Base-by-base conservation (phyloP, 2,113 vertebrate genomes). In the Cromileptes altivelis region DNA sequence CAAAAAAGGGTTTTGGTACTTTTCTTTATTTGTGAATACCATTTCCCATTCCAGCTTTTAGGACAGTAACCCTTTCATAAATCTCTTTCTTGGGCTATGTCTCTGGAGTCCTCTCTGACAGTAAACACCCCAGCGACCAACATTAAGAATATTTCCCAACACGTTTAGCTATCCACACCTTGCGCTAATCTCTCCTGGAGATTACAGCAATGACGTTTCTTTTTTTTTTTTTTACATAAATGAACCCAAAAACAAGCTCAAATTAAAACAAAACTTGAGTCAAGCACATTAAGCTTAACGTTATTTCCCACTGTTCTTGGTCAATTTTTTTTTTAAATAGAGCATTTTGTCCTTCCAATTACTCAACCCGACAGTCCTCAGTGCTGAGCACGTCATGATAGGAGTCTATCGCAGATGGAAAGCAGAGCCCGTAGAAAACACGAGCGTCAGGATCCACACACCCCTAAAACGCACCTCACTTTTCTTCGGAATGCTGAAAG, bases 131-230 rank as follows among this genome's bases (percentile, higher is more conserved):
- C 37, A 52, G 78, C 3, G 49, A 50, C 78, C 57, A 69, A 58
- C 55, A 62, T 84, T 61, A 85, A 57, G 21, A 64, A 80, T 47
- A 76, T 85, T 72, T 88, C 78, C 72, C 70, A 60, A 86, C 56
- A 62, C 23, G 58, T 72, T 56, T 52, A 75, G 23, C 57, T 12
- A 53, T 79, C 71, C 74, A 47, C 75, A 84, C 70, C 27, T 62
- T 67, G 50, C 18, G 23, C 71, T 71, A 19, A 94, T 94, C 94
- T 95, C 93, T 89, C 93, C 93, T 81, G 90, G 93, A 94, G 93
- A 93, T 91, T 60, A 75, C 47, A 79, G 67, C 60, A 53, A 84
- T 27, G 30, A 60, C 47, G 58, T 12, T 49, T 75, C 11, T 21
- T 60, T 68, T 10, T 10, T 27, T 53, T 42, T 6, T 81, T 62